Conservation (phyloP, 92 coral and sea anemone species). For the Desmophyllum pertusum region DNA sequence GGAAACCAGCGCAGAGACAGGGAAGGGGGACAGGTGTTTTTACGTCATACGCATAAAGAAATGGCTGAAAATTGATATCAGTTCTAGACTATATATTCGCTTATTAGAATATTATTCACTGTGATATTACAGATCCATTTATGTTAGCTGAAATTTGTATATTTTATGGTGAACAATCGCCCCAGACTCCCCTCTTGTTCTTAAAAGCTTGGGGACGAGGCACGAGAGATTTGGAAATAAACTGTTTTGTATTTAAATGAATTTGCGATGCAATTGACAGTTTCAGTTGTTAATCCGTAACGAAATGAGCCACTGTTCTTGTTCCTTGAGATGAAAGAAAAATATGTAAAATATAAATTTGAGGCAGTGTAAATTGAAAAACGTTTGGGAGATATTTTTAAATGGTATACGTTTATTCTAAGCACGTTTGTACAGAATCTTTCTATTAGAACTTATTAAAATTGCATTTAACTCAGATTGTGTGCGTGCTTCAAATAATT, state of each 20-base stretch:
- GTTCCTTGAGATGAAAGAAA: not conserved
- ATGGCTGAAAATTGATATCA: not conserved
- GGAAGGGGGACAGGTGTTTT: too few species aligned
- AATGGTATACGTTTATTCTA: not conserved
- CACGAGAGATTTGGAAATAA: not conserved
- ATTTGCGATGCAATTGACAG: not conserved
- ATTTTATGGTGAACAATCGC: not conserved
- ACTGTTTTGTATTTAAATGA: not conserved
- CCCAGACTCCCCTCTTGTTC: not conserved
- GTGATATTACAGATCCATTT: not conserved
- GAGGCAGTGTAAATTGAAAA: not conserved
- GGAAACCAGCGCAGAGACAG: too few species aligned
- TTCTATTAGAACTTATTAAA: conserved; percentile 22
- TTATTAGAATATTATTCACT: not conserved
- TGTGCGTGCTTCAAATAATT: not conserved
- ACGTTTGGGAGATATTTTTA: not conserved
- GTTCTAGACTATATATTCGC: not conserved
- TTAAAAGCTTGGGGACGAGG: not conserved
- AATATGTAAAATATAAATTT: not conserved
- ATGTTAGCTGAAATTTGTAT: not conserved
- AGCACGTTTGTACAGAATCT: conserved; percentile 1
- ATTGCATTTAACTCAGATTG: not conserved
- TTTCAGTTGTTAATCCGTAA: too few species aligned
- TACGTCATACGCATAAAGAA: not conserved
- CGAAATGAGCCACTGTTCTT: too few species aligned